Evolutionary conservation across 2,797 vertebrate genomes (phyloP).

Genomic region (Discoglossus pictus): DNA sequence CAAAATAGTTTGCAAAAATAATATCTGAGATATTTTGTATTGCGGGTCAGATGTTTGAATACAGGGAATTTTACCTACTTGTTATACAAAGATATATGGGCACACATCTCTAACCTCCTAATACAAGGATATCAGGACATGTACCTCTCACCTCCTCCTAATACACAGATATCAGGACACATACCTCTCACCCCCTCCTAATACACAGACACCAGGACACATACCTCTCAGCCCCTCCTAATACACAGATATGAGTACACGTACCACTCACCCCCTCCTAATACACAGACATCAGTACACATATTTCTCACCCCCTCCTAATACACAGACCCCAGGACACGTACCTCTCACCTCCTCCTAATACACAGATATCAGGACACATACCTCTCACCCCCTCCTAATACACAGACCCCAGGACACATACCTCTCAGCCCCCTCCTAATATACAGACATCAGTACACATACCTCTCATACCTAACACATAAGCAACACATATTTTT

Average conservation of each 20-base stretch:
- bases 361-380: background rate
- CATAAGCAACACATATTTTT: background rate
- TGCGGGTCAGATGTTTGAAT: background rate
- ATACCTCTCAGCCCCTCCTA: background rate
- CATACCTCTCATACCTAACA: background rate
- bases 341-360: background rate
- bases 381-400: background rate
- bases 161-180: constrained; percentile 16
- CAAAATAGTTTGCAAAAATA: constrained; percentile 4
- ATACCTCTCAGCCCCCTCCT: background rate
- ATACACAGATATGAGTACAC: constrained; percentile 1
- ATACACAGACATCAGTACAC: background rate
- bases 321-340: constrained; percentile 3
- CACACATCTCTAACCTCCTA: constrained; percentile 4
- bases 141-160: background rate
- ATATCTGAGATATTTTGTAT: background rate
- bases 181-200: background rate
- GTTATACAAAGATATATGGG: constrained; percentile 12
- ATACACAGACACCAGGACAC: background rate
- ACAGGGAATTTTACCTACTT: constrained; percentile 8
- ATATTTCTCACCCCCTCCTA: background rate
- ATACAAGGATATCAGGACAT: background rate
- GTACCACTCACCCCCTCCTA: background rate
- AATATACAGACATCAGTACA: background rate
- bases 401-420: background rate